phyloP scores from a whole-genome alignment of 2,797 vertebrate genomes.

The Vireo griseus region DNA sequence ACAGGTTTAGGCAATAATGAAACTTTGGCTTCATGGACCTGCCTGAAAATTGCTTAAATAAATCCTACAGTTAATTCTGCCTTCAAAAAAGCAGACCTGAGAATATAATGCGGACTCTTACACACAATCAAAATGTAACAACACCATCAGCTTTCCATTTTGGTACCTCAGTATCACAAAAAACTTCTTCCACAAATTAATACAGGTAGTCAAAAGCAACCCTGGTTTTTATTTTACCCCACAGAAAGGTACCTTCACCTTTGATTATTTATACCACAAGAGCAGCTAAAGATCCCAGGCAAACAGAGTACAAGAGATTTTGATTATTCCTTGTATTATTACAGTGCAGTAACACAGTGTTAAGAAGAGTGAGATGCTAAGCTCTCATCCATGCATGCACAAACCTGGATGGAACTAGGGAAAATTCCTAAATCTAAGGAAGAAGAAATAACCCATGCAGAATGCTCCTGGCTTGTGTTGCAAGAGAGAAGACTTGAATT shows the following conservation, averaged over 20 bases:
- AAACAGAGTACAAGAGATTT: neutral
- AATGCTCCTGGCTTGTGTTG: neutral
- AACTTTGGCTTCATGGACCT: neutral
- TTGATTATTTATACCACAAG: neutral
- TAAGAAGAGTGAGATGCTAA: conserved; percentile 17
- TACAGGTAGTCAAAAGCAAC: neutral
- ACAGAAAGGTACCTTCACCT: conserved; percentile 26
- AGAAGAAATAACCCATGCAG: conserved; percentile 37
- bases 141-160: neutral
- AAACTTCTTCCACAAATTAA: neutral
- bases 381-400: conserved; percentile 37
- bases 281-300: conserved; percentile 30
- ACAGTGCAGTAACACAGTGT: neutral
- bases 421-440: neutral
- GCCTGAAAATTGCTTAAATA: neutral
- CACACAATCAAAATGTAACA: neutral
- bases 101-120: neutral
- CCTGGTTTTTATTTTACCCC: neutral
- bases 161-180: neutral
- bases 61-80: neutral
- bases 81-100: neutral
- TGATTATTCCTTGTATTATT: neutral
- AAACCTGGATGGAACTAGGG: conserved; percentile 4
- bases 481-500: conserved; percentile 12
- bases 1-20: neutral